Conservation (phyloP, 1,140 invertebrate genomes). For the Nylanderia fulva region DNA sequence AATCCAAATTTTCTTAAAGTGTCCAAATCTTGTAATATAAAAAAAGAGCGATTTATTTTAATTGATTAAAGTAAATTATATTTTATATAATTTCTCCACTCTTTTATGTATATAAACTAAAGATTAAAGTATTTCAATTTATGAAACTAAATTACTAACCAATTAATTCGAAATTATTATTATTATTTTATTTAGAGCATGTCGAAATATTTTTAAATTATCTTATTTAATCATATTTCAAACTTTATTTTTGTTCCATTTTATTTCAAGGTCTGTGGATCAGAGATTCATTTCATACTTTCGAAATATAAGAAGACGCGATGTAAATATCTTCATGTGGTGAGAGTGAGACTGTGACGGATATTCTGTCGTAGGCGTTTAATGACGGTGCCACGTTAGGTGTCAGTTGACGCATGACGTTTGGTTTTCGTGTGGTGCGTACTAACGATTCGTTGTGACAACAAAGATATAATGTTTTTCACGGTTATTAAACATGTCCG, state of each 20-base stretch:
- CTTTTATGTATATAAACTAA: too few species aligned
- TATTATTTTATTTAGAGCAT: too few species aligned
- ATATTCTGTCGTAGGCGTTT: slow-evolving; percentile 21
- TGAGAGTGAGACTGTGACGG: neutral
- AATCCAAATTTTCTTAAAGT: too few species aligned
- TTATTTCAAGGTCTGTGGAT: neutral
- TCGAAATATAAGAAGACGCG: neutral
- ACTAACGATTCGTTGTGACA: slow-evolving; percentile 51
- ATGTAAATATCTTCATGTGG: neutral
- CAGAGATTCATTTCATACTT: neutral
- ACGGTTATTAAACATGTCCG: slow-evolving; percentile 53
- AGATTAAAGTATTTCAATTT: too few species aligned
- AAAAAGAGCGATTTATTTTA: too few species aligned
- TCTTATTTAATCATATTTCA: neutral
- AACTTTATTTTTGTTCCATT: neutral
- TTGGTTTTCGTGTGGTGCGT: slow-evolving; percentile 38
- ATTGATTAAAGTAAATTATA: too few species aligned
- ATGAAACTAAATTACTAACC: too few species aligned
- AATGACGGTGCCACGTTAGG: slow-evolving; percentile 32
- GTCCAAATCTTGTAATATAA: too few species aligned
- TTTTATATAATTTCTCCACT: too few species aligned
- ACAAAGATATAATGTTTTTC: slow-evolving; percentile 66
- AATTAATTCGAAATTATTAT: too few species aligned
- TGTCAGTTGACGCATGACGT: slow-evolving; percentile 29
- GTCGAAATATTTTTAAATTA: too few species aligned